These are phyloP conservation scores for Amorpha juglandis DNA, from an alignment of 2,888 invertebrate genomes.

Conservation along the genomic window DNA sequence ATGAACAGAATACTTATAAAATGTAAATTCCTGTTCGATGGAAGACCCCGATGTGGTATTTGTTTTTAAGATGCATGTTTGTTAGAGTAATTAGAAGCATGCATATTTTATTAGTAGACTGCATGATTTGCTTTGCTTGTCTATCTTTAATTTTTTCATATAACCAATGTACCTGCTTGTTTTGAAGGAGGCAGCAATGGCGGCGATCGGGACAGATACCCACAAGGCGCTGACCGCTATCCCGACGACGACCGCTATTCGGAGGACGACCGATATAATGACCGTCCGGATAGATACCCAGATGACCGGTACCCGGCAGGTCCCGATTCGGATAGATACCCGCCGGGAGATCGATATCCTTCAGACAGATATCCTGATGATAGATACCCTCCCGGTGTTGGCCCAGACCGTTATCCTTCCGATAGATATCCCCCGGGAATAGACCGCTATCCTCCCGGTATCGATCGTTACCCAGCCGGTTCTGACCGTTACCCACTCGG, in stretches of 20 bases:
- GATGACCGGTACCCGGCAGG: slow-evolving; percentile 84
- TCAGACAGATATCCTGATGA: slow-evolving; percentile 72
- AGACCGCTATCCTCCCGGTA: slow-evolving; percentile 74
- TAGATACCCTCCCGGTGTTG: slow-evolving; percentile 75
- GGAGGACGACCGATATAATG: slow-evolving; percentile 74
- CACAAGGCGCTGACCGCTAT: slow-evolving; percentile 75
- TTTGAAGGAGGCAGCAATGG: slow-evolving; percentile 75
- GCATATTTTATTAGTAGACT: slow-evolving; percentile 5
- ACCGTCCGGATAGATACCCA: slow-evolving; percentile 78
- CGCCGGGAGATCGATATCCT: slow-evolving; percentile 58
- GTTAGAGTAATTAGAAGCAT: slow-evolving; percentile 7
- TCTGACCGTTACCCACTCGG: slow-evolving; percentile 57
- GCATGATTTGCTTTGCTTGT: slow-evolving; percentile 18
- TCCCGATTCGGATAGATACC: slow-evolving; percentile 72
- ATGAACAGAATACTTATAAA: background rate
- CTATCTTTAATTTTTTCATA: background rate
- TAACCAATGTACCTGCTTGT: slow-evolving; percentile 35
- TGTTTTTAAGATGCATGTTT: slow-evolving; percentile 5
- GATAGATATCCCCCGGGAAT: slow-evolving; percentile 76
- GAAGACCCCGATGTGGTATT: background rate
- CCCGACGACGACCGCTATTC: slow-evolving; percentile 82
- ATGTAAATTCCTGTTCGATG: background rate
- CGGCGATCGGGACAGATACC: slow-evolving; percentile 72
- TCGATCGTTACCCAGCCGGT: slow-evolving; percentile 73
- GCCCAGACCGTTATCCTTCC: slow-evolving; percentile 66